A percentile compares a stretch with the other conserved stretches of the same genome.
Evolutionary conservation across 2,888 invertebrate genomes (phyloP).

Genomic region (Cephus pulcher): DNA sequence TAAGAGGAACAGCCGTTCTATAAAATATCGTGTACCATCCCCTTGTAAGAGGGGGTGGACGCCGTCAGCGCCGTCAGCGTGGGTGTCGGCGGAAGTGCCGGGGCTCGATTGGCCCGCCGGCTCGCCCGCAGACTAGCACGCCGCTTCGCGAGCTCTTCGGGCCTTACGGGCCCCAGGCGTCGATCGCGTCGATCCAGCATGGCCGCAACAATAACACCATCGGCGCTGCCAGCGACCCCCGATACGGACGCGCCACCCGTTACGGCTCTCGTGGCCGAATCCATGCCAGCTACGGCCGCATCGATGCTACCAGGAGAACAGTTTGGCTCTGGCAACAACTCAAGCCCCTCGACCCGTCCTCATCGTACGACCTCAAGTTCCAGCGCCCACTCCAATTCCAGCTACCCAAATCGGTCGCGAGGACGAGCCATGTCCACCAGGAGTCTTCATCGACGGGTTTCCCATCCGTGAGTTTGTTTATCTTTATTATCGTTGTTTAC

Average conservation of each 20-base stretch:
- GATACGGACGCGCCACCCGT: constrained; percentile 42
- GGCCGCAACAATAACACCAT: constrained; percentile 30
- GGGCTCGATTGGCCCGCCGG: constrained; percentile 74
- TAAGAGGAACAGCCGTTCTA: background rate
- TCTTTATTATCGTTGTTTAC: background rate
- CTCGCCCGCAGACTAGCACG: constrained; percentile 62
- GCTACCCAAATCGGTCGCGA: constrained; percentile 40
- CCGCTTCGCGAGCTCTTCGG: constrained; percentile 69
- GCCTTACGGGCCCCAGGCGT: constrained; percentile 67
- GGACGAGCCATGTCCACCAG: constrained; percentile 62
- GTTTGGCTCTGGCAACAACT: background rate
- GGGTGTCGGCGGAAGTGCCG: constrained; percentile 73
- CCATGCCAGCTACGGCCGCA: constrained; percentile 3
- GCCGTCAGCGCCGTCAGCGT: constrained; percentile 66
- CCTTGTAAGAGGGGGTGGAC: constrained; percentile 71
- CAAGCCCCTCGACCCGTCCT: background rate
- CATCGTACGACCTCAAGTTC: background rate
- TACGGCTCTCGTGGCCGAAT: constrained; percentile 37
- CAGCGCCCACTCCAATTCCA: background rate
- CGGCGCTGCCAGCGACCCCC: constrained; percentile 40
- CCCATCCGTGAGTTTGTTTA: constrained; percentile 59
- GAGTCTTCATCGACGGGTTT: constrained; percentile 62
- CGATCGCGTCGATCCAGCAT: constrained; percentile 28
- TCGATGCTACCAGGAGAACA: background rate
- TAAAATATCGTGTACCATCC: constrained; percentile 66